Percentiles rank a stretch among this genome's conserved stretches.
Conservation (phyloP, 2,888 invertebrate genomes). For the Anoplius nigerrimus region DNA sequence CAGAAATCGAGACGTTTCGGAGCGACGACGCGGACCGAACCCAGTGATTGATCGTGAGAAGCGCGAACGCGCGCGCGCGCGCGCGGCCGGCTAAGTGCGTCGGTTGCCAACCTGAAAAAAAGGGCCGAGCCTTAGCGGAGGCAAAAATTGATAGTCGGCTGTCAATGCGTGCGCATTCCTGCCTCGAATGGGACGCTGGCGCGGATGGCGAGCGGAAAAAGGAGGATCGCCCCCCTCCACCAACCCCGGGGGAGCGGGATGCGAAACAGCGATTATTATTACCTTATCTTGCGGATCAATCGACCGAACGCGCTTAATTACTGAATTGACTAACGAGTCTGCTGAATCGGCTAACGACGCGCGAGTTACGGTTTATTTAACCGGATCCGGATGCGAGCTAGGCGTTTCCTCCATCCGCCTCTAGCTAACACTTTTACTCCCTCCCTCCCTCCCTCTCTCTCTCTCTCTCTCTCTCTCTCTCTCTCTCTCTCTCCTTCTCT, state of each 20-base stretch:
- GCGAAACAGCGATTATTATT: slow-evolving; percentile 20
- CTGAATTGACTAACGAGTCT: slow-evolving; percentile 31
- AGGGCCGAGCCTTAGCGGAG: no score
- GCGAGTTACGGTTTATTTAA: slow-evolving; percentile 5
- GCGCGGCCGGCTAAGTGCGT: slow-evolving; percentile 2
- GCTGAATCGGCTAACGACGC: slow-evolving; percentile 39
- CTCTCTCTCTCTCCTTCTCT: slow-evolving; percentile 19
- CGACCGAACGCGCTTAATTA: slow-evolving; percentile 44
- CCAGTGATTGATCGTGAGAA: slow-evolving; percentile 43
- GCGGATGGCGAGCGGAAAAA: not conserved
- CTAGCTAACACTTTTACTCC: no score
- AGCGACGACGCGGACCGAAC: slow-evolving; percentile 26
- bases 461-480: not conserved
- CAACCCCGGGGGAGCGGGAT: not conserved
- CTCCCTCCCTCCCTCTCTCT: not conserved
- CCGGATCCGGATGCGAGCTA: not conserved
- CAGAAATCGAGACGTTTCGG: slow-evolving; percentile 25
- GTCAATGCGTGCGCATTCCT: not conserved
- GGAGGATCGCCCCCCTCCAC: not conserved
- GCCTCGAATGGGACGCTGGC: not conserved
- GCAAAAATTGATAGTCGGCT: no score
- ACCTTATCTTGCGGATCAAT: slow-evolving; percentile 41
- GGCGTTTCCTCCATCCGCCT: no score
- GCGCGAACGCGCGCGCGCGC: slow-evolving; percentile 29
- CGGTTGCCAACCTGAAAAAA: not conserved